These are phyloP conservation scores for Crocallis elinguaria DNA, from an alignment of 2,888 invertebrate species.

Conservation along the genomic window DNA sequence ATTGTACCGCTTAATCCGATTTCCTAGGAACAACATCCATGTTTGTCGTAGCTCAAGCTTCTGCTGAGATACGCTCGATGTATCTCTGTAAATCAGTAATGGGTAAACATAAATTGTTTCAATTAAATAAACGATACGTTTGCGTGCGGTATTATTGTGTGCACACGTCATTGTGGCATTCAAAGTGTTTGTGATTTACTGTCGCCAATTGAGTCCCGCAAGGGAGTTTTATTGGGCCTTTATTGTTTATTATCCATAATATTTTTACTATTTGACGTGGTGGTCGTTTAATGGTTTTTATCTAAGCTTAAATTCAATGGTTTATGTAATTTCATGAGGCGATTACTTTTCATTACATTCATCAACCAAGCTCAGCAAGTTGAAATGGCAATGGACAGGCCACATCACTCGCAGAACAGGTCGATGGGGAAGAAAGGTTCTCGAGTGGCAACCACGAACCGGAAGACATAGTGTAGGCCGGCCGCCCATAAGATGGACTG, in stretches of 20 bases:
- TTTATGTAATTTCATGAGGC: background rate
- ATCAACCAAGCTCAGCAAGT: too few species aligned
- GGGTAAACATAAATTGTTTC: slow-evolving; percentile 21
- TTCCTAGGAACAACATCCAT: slow-evolving; percentile 22
- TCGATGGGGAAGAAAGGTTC: too few species aligned
- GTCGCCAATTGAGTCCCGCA: slow-evolving; percentile 19
- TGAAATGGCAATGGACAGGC: too few species aligned
- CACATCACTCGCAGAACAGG: too few species aligned
- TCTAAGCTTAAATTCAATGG: background rate
- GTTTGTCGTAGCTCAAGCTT: slow-evolving; percentile 23
- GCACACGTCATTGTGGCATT: slow-evolving; percentile 10
- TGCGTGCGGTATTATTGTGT: slow-evolving; percentile 8
- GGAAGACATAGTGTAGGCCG: too few species aligned
- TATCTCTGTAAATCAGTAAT: slow-evolving; percentile 18
- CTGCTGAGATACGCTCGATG: slow-evolving; percentile 5
- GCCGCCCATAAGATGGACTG: too few species aligned
- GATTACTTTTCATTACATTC: too few species aligned
- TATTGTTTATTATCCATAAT: slow-evolving; percentile 20
- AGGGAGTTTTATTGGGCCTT: slow-evolving; percentile 22
- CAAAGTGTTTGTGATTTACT: slow-evolving; percentile 18
- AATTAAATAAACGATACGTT: slow-evolving; percentile 13
- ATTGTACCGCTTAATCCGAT: slow-evolving; percentile 25
- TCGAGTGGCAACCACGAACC: too few species aligned
- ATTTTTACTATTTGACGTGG: slow-evolving; percentile 11
- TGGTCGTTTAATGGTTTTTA: slow-evolving; percentile 4